A percentile compares a stretch with the other conserved stretches of the same genome.
phyloP scores from a whole-genome alignment of 2,113 vertebrate species.

The Reinhardtius hippoglossoides region DNA sequence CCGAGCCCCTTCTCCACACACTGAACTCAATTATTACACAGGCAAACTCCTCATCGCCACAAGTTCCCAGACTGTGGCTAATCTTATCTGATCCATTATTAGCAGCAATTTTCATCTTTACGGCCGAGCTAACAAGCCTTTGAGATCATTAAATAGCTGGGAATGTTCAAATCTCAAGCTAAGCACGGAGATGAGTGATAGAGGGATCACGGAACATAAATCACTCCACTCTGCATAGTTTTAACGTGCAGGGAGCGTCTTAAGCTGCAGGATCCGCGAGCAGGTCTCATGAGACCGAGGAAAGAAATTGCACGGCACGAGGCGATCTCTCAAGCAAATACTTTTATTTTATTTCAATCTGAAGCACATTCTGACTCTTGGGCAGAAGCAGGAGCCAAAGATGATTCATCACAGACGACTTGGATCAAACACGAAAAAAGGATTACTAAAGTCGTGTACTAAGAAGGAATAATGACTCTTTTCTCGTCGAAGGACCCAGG shows the following conservation, averaged over 20 bases:
- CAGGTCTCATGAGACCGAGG: conserved; percentile 36
- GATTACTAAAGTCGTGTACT: conserved; percentile 48
- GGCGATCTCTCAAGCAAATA: conserved; percentile 53
- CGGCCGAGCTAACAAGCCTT: conserved; percentile 69
- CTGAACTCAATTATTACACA: conserved; percentile 58
- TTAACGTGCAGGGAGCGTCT: conserved; percentile 15
- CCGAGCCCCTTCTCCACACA: conserved; percentile 32
- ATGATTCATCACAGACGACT: conserved; percentile 53
- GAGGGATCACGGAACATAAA: conserved; percentile 54
- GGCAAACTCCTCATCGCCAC: conserved; percentile 49
- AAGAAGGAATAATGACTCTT: conserved; percentile 53
- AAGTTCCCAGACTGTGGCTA: conserved; percentile 65
- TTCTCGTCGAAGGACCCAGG: conserved; percentile 57
- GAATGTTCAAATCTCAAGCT: conserved; percentile 66
- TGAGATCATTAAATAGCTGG: conserved; percentile 61
- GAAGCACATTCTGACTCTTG: conserved; percentile 43
- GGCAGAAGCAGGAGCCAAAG: conserved; percentile 36
- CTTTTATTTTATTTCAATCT: conserved; percentile 63
- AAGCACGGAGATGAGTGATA: conserved; percentile 69
- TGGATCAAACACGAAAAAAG: conserved; percentile 55
- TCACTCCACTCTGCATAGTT: conserved; percentile 47
- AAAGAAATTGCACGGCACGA: conserved; percentile 40
- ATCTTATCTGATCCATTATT: conserved; percentile 79
- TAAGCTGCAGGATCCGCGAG: conserved; percentile 25
- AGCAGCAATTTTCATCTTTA: conserved; percentile 75